Conservation (phyloP, 2,113 vertebrate species). For the Cinclus mexicanus region DNA sequence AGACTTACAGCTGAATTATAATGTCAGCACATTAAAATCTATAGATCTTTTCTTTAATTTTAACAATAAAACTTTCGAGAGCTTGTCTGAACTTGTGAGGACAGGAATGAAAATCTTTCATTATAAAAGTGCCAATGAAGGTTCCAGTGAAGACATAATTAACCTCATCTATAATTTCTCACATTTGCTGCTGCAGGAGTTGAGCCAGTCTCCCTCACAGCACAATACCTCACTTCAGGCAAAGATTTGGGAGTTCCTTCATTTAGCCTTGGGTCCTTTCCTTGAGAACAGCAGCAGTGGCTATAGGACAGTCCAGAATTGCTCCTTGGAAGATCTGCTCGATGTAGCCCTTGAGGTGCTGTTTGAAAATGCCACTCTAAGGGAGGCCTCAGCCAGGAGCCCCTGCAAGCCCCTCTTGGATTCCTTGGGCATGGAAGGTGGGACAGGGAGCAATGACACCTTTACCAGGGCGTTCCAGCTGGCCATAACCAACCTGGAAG, state of each 20-base stretch:
- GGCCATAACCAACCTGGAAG: background rate
- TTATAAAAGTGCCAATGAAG: background rate
- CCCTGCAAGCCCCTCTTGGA: constrained; percentile 46
- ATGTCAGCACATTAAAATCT: constrained; percentile 40
- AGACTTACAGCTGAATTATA: constrained; percentile 37
- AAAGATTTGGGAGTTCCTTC: constrained; percentile 9
- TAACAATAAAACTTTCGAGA: constrained; percentile 8
- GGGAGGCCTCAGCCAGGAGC: background rate
- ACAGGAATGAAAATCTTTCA: constrained; percentile 33
- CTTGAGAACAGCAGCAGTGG: background rate
- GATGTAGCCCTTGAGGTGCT: constrained; percentile 1
- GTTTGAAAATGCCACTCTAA: constrained; percentile 40
- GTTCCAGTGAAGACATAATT: constrained; percentile 21
- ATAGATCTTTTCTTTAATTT: constrained; percentile 31
- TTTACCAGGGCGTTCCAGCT: constrained; percentile 26
- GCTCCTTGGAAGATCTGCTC: background rate
- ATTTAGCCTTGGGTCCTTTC: constrained; percentile 26
- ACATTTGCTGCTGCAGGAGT: background rate
- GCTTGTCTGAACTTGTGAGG: constrained; percentile 30
- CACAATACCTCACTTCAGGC: background rate
- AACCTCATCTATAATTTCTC: constrained; percentile 31
- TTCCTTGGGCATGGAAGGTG: background rate
- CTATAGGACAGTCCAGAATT: background rate
- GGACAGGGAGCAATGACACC: background rate
- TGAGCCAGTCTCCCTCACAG: background rate